These are phyloP conservation scores for Heptranchias perlo DNA, from an alignment of 2,113 vertebrate genomes.

Conservation along the genomic window DNA sequence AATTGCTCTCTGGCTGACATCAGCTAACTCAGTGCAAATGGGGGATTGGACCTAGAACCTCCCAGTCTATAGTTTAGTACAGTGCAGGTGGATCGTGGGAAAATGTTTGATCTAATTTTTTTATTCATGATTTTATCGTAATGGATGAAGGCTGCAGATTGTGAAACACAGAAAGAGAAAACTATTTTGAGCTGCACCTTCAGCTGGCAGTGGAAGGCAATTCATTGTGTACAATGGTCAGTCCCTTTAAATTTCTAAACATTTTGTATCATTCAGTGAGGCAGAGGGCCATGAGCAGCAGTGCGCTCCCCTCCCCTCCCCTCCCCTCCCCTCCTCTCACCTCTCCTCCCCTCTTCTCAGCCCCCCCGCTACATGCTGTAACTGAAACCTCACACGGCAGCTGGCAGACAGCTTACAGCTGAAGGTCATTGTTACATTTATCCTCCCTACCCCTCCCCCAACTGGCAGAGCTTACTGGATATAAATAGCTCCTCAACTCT, in stretches of 20 bases:
- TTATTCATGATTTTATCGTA: neutral
- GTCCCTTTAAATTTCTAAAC: neutral
- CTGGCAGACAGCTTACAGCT: neutral
- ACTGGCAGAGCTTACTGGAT: neutral
- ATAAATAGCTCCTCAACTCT: neutral
- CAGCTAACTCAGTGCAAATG: neutral
- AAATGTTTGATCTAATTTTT: neutral
- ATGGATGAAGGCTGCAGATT: neutral
- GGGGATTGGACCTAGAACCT: neutral
- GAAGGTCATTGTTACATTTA: slow-evolving; percentile 1
- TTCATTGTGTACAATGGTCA: neutral
- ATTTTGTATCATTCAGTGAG: neutral
- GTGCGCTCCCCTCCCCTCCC: neutral
- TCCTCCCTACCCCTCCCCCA: neutral
- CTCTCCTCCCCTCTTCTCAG: too few species aligned
- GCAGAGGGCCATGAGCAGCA: neutral
- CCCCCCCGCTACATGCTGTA: neutral
- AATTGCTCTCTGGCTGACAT: neutral
- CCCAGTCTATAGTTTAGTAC: neutral
- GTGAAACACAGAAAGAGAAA: neutral
- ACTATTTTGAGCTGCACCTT: neutral
- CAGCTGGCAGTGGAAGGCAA: neutral
- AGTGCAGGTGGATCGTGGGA: neutral
- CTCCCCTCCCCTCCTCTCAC: too few species aligned
- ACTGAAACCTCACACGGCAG: neutral